Evolutionary conservation across 2,797 vertebrate species (phyloP), one percentile per base, ranked within the genome.

Genomic region (Nothura maculosa): DNA sequence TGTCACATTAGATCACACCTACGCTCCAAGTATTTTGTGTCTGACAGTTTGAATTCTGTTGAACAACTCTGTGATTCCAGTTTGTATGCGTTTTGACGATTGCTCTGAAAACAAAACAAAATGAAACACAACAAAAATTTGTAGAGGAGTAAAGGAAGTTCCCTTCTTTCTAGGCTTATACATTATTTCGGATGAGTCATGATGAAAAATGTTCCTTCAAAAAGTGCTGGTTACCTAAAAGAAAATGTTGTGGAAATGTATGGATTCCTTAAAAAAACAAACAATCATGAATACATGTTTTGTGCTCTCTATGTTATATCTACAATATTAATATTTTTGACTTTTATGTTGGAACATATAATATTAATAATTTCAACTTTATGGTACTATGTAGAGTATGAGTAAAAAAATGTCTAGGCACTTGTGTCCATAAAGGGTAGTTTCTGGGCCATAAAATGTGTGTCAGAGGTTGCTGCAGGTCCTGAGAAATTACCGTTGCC

Each of bases 51-150:
- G 50, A 84, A 84, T 61, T 81, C 55, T 34, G 84, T 21, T 36
- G 32, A 61, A 13, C 38, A 40, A 47, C 2, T 1, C 4, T 18
- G 20, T 12, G 12, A 30, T 50, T 62, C 0, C 1, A 52, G 34
- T 34, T 81, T 67, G 64, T 78, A 18, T 21, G 42, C 16, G 12
- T 10, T 78, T 52, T 40, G 81, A 69, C 15, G 25, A 15, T 2
- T 36, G 34, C 50, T 45, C 50, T 67, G 52, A 61, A 67, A 73
- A 63, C 2, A 22, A 20, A 45, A 45, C 12, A 48, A 48, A 48
- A 24, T 21, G 13, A 22, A 48, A 48, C 24, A 24, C 22, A 24
- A 24, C 28, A 20, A 67, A 50, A 85, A 32, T 38, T 34, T 73
- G 38, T 38, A 38, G 38, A n/a, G 7, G 28, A 27, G 70, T 73